phyloP scores from a whole-genome alignment of 1,140 invertebrate species.

The Drosophila oshimai region DNA sequence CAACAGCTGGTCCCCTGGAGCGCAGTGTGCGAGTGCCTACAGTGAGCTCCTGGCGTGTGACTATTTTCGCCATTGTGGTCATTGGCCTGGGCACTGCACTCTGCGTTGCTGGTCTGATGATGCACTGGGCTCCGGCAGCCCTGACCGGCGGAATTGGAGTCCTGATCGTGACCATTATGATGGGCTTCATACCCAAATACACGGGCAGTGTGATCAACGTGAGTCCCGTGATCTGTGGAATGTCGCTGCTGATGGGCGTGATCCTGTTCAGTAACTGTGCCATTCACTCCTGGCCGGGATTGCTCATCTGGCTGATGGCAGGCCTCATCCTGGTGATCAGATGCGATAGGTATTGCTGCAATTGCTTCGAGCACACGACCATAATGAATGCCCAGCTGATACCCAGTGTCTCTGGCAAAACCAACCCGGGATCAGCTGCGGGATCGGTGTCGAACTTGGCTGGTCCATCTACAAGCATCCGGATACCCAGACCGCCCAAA shows the following conservation, averaged over 20 bases:
- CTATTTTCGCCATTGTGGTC: conserved; percentile 68
- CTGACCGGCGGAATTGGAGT: conserved; percentile 66
- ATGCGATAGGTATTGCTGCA: conserved; percentile 79
- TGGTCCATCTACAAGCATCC: conserved; percentile 64
- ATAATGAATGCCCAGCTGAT: conserved; percentile 70
- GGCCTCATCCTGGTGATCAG: conserved; percentile 66
- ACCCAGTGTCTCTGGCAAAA: conserved; percentile 70
- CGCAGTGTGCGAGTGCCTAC: conserved; percentile 73
- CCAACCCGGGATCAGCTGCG: conserved; percentile 7
- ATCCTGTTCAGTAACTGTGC: conserved; percentile 66
- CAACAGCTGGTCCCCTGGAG: conserved; percentile 76
- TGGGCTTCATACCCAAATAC: conserved; percentile 77
- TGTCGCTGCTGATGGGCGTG: conserved; percentile 52
- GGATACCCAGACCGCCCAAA: conserved; percentile 75
- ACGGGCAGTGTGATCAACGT: conserved; percentile 69
- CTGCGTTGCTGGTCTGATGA: conserved; percentile 52
- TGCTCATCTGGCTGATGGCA: conserved; percentile 70
- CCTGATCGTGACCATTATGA: conserved; percentile 68
- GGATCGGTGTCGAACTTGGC: not conserved
- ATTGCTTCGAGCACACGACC: conserved; percentile 73
- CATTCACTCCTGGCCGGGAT: conserved; percentile 68
- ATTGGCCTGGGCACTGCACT: conserved; percentile 64
- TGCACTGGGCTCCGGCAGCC: conserved; percentile 68
- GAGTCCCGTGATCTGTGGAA: conserved; percentile 65
- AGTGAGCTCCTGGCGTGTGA: conserved; percentile 70